Evolutionary conservation across 2,888 invertebrate species (phyloP).

Genomic region (Iphiclides podalirius): DNA sequence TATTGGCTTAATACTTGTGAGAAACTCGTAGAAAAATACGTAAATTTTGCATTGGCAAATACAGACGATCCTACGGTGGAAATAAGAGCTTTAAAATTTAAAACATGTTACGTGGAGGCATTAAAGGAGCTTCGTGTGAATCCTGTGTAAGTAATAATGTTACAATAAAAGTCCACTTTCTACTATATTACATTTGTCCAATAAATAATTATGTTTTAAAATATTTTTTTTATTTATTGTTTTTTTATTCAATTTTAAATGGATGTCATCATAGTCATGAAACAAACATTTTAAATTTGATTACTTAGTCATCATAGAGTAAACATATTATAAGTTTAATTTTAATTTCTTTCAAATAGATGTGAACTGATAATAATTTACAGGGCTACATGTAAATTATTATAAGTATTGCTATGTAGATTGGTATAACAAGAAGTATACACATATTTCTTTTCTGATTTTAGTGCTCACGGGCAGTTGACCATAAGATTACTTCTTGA

Average conservation of each 20-base stretch:
- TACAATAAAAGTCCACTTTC: constrained; percentile 4
- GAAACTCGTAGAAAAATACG: constrained; percentile 91
- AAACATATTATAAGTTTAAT: too few species aligned
- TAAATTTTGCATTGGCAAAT: constrained; percentile 89
- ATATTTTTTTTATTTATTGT: too few species aligned
- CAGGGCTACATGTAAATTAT: too few species aligned
- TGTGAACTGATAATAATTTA: too few species aligned
- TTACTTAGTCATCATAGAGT: too few species aligned
- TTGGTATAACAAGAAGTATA: too few species aligned
- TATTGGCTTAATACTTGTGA: constrained; percentile 97
- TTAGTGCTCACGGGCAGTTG: constrained; percentile 87
- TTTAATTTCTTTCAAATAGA: too few species aligned
- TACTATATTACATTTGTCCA: not conserved
- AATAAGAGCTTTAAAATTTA: constrained; percentile 89
- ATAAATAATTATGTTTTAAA: not conserved
- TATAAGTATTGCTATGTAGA: too few species aligned
- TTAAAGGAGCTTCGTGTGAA: constrained; percentile 87
- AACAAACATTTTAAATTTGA: too few species aligned
- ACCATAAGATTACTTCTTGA: constrained; percentile 95
- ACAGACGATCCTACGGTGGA: constrained; percentile 87
- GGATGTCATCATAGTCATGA: too few species aligned
- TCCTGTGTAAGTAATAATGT: constrained; percentile 85
- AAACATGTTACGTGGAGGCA: constrained; percentile 89
- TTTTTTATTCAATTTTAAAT: too few species aligned
- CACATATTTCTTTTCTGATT: constrained; percentile 39